These are phyloP conservation scores for Cyprinodon tularosa DNA, from an alignment of 2,113 vertebrate species.

Conservation along the genomic window DNA sequence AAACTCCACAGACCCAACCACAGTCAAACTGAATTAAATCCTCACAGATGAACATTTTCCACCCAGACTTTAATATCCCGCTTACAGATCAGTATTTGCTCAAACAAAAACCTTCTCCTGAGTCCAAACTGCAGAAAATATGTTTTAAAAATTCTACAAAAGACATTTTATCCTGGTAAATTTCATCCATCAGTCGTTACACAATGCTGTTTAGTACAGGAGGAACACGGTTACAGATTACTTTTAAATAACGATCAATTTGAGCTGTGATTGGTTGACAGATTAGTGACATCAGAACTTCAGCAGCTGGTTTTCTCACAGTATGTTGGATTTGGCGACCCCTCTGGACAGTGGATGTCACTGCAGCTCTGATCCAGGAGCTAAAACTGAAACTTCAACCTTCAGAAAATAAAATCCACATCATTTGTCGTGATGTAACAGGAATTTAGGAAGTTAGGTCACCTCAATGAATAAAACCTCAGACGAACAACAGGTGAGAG, in stretches of 20 bases:
- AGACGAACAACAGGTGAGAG: too few species aligned
- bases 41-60: not conserved
- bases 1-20: not conserved
- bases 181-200: not conserved
- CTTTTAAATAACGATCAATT: not conserved
- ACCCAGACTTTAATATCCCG: not conserved
- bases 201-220: not conserved
- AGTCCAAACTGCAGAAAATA: constrained; percentile 31
- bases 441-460: too few species aligned
- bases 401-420: not conserved
- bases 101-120: constrained; percentile 28
- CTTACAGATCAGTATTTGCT: constrained; percentile 29
- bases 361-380: not conserved
- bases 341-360: not conserved
- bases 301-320: not conserved
- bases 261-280: too few species aligned
- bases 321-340: not conserved
- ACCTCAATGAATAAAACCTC: too few species aligned
- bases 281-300: not conserved
- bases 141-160: not conserved
- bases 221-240: not conserved
- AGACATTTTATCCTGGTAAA: not conserved
- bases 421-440: too few species aligned
- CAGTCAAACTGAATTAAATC: not conserved
- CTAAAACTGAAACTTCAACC: not conserved